phyloP scores from a whole-genome alignment of 2,113 vertebrate genomes.

The Dipodomys stephensi region DNA sequence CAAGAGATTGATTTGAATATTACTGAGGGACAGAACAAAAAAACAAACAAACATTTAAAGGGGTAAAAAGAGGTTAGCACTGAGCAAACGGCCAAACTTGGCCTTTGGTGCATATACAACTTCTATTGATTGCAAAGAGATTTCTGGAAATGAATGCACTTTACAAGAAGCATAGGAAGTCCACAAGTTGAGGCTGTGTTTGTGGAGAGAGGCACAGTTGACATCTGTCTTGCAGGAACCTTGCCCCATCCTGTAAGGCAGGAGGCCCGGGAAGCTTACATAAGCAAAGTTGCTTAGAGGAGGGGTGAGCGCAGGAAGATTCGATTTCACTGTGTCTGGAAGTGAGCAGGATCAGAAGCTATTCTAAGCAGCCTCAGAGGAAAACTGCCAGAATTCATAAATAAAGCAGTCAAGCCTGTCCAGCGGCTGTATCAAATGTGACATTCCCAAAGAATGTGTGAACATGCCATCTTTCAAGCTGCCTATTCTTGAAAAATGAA shows the following conservation, averaged over 20 bases:
- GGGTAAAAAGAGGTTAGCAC: constrained; percentile 40
- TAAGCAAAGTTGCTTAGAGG: constrained; percentile 44
- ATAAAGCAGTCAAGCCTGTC: constrained; percentile 68
- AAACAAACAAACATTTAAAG: constrained; percentile 58
- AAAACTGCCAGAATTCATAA: constrained; percentile 76
- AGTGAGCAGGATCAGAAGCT: constrained; percentile 73
- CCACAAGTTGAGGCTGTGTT: neutral
- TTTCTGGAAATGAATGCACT: constrained; percentile 68
- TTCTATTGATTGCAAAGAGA: constrained; percentile 24
- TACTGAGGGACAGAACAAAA: constrained; percentile 15
- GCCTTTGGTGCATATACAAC: constrained; percentile 22
- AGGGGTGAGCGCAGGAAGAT: constrained; percentile 58
- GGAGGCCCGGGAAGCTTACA: constrained; percentile 30
- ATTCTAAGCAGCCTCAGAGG: constrained; percentile 76
- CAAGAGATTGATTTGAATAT: constrained; percentile 68
- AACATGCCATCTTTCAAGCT: constrained; percentile 60
- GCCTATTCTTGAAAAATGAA: constrained; percentile 13
- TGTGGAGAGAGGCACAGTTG: neutral
- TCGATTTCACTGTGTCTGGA: constrained; percentile 70
- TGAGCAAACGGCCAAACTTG: constrained; percentile 53
- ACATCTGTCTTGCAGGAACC: neutral
- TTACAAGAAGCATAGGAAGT: constrained; percentile 43
- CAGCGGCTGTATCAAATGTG: constrained; percentile 72
- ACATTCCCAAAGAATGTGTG: constrained; percentile 61
- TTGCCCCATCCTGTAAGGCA: neutral